These are phyloP conservation scores for Mycogona germanica DNA, from an alignment of 2,888 invertebrate genomes.

Conservation along the genomic window DNA sequence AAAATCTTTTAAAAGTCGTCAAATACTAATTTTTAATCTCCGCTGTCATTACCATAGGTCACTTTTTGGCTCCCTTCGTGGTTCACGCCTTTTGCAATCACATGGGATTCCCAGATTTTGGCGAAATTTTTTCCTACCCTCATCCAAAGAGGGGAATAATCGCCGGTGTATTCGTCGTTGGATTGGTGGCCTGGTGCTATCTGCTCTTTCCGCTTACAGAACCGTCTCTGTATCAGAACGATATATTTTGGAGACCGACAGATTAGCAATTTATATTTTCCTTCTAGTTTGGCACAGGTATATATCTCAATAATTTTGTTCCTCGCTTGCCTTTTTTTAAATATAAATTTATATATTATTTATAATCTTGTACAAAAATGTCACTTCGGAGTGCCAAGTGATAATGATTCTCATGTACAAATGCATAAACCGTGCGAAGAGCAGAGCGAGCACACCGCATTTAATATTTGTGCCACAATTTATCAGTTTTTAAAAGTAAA, in stretches of 20 bases:
- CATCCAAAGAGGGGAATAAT: conserved; percentile 49
- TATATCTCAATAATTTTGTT: too few species aligned
- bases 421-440: too few species aligned
- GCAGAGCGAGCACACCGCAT: too few species aligned
- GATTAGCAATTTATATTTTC: too few species aligned
- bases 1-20: neutral
- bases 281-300: too few species aligned
- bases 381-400: too few species aligned
- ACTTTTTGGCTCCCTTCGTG: conserved; percentile 72
- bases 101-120: conserved; percentile 88
- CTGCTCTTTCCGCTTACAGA: conserved; percentile 62
- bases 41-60: conserved; percentile 44
- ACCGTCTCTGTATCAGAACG: conserved; percentile 43
- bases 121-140: conserved; percentile 50
- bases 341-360: too few species aligned
- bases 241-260: conserved; percentile 2
- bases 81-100: conserved; percentile 93
- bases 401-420: too few species aligned
- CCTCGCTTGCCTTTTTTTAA: too few species aligned
- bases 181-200: conserved; percentile 62
- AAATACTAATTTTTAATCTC: conserved; percentile 9
- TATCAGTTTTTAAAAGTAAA: too few species aligned
- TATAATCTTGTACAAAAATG: too few species aligned
- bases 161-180: conserved; percentile 54
- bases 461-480: too few species aligned